Base-by-base conservation (phyloP, 2,888 invertebrate genomes). In the Apantesis nais region DNA sequence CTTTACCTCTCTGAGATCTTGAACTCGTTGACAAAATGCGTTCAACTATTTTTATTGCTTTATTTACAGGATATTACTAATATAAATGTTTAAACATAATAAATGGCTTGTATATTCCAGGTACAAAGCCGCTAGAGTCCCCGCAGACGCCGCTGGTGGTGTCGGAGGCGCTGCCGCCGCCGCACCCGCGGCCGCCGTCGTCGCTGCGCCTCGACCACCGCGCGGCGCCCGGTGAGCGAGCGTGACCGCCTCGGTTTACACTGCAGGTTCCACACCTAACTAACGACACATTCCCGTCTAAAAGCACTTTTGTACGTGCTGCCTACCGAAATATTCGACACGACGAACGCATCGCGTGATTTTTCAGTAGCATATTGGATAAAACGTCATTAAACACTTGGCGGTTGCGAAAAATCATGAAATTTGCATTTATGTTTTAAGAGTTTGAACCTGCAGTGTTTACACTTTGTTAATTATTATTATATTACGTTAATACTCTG, bases 121-220 rank as follows among this genome's bases (percentile, higher is more conserved):
- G 95, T 83, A 97, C 97, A 84, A 97, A 97, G 85, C 98, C 98
- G 5, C 93, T 98, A 87, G 98, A 98, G 83, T 97, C 98, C 65
- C 98, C 98, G 29, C 97, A 98, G 91, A 98, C 98, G 74, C 98
- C 98, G 58, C 95, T 97, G 83, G 96, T 96, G 75, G 96, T 96
- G 76, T 93, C 93, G 64, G 95, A 94, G 79, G 90, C 93, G 74
- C 87, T 94, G 48, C 93, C 93, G 14, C 92, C 94, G 52, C 92
- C 93, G 68, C 94, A 94, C 85, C 95, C 94, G 68, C 91, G 93
- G 37, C 95, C 95, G 76, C 95, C 95, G 7, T 94, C 94, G 7
- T 95, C 95, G 60, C 93, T 95, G 70, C 93, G 95, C 72, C 94
- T 96, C 83, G 96, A 96, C 81, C 93, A 93, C 84, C 95, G 95